Evolutionary conservation across 2,888 invertebrate species (phyloP).

Genomic region (Cecidostiba fungosa): DNA sequence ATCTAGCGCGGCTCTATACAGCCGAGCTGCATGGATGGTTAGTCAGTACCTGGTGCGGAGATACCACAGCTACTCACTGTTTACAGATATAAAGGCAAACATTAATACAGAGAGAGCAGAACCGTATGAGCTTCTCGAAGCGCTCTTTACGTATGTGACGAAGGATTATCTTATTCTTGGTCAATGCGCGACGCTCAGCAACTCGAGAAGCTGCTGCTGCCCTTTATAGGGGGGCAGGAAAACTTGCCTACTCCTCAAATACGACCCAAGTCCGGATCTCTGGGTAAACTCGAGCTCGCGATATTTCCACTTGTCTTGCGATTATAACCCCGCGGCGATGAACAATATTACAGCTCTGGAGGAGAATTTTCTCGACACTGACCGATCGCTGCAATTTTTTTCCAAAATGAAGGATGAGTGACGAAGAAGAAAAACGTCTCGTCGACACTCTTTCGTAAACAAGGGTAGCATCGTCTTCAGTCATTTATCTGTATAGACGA

Average conservation of each 20-base stretch:
- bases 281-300: constrained; percentile 55
- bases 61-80: constrained; percentile 72
- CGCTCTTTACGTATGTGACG: constrained; percentile 69
- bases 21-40: constrained; percentile 62
- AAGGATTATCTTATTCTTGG: constrained; percentile 79
- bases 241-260: constrained; percentile 61
- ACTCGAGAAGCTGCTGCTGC: constrained; percentile 41
- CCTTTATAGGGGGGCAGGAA: constrained; percentile 44
- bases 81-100: constrained; percentile 79
- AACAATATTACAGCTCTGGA: background rate
- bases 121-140: constrained; percentile 45
- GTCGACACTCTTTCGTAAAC: background rate
- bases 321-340: no score
- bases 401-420: constrained; percentile 37
- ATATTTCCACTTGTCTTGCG: constrained; percentile 55
- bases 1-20: constrained; percentile 70
- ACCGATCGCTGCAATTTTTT: constrained; percentile 24
- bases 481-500: constrained; percentile 29
- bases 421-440: background rate
- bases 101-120: constrained; percentile 76
- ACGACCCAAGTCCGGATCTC: constrained; percentile 54
- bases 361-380: background rate
- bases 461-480: background rate
- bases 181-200: constrained; percentile 67
- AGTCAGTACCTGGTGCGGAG: constrained; percentile 63